Evolutionary conservation across 1,140 invertebrate genomes (phyloP), one percentile per base, ranked within the genome.

Genomic region (Carposina sasakii): DNA sequence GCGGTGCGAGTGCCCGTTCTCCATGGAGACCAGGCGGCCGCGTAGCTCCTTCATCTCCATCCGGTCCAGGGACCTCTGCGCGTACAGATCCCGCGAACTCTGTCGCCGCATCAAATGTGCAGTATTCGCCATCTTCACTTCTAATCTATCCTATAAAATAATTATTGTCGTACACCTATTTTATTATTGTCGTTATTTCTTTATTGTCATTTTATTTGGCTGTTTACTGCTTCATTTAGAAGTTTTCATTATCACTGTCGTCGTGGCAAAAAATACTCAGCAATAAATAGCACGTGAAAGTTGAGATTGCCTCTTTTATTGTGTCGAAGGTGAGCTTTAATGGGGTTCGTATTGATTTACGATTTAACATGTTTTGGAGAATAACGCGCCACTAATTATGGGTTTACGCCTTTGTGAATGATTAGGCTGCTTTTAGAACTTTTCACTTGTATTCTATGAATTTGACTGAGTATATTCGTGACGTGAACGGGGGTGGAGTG

Each of bases 11-110:
- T 73, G 66, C 1, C 91, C 90, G 69, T 90, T 93, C 57, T 94
- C 93, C 57, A 93, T 89, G 6, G 91, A 81, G 13, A 95, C 90
- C 60, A 97, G 81, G 36, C 94, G 88, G 1, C 93, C 92, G 40
- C 92, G 87, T 73, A 97, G 86, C 69, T 96, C 95, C 63, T 93
- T 91, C 85, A 96, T 89, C 65, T 97, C 95, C 58, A 96, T 87
- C 40, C 93, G 89, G 71, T 96, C 94, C 52, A 95, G 81, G 19
- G 93, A 95, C 33, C 92, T 89, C 71, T 95, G 94, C 2, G 91
- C 90, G 57, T 92, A 91, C 2, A 94, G 83, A 71, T 96, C 94
- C 34, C 93, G 87, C 21, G 93, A 95, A 74, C 93, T 95, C 82
- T 96, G 94, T 46, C 94, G 88, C 30, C 94, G 88, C 54, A 95